Base-by-base conservation (phyloP, 2,113 vertebrate genomes). In the Pedetes capensis region DNA sequence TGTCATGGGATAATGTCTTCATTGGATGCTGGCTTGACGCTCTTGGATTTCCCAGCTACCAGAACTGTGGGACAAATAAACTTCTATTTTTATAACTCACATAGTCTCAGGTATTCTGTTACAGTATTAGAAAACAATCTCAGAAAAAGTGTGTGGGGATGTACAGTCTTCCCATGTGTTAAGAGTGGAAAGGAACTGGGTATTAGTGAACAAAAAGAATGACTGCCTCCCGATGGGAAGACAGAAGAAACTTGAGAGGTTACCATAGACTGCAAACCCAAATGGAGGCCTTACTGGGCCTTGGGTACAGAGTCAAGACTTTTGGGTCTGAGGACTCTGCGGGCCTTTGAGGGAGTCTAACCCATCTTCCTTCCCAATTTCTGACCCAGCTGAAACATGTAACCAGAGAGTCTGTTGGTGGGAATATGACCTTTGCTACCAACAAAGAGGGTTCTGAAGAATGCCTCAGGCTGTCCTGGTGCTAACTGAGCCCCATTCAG, bases 151-250 rank as follows among this genome's bases (percentile, higher is more conserved):
- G 1, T 20, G 23, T 4, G 23, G 55, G 42, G n/a, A 37, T 18
- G 20, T 27, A 4, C 4, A 22, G 10, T 34, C 32, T 74, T 61
- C 32, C 32, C 3, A 0, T 7, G 59, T 44, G 25, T 49, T 23
- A 9, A n/a, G 47, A 18, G 22, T 1, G 6, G 53, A 81, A 1
- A 12, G 32, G 25, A 18, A 25, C 3, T 34, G 10, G 11, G 1
- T 44, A 9, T n/a, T 22, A 25, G 51, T 27, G n/a, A 55, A 23
- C 5, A 23, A 63, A 63, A 63, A 8, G 49, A 47, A 37, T 3
- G 7, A 13, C 8, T 53, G 32, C 42, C 44, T 12, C 2, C 37
- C 22, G 27, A 34, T 23, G 27, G 44, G 66, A 51, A 64, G 17
- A 68, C 13, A 8, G 37, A 37, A 34, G 13, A 11, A 34, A 39